A percentile compares a stretch with the other conserved stretches of the same genome.
Evolutionary conservation across 2,113 vertebrate genomes (phyloP).

Genomic region (Pteropus alecto): DNA sequence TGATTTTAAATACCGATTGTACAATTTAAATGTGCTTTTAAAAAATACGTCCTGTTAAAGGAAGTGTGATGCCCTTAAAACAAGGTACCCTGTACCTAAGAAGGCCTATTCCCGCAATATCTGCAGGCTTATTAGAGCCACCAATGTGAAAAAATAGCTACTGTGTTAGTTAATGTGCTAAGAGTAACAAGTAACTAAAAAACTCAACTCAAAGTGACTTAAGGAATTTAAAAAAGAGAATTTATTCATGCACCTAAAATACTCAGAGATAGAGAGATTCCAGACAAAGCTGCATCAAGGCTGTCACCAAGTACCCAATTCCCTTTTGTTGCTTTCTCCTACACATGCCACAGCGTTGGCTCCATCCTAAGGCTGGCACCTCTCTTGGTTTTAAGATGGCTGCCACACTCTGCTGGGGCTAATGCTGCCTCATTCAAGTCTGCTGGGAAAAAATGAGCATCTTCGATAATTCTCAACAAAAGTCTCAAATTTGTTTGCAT

Average conservation of each 20-base stretch:
- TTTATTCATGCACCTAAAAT: background rate
- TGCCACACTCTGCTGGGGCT: background rate
- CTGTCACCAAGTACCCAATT: background rate
- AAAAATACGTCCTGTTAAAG: background rate
- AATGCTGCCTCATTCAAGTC: background rate
- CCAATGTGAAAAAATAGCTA: background rate
- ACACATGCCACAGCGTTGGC: background rate
- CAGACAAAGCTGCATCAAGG: background rate
- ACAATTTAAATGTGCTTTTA: background rate
- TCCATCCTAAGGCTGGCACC: background rate
- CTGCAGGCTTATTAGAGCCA: background rate
- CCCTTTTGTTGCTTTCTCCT: background rate
- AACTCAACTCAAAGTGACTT: background rate
- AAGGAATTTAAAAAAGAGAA: background rate
- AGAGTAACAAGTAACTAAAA: background rate
- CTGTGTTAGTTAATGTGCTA: background rate
- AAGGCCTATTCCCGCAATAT: background rate
- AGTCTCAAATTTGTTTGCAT: background rate
- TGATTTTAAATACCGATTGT: background rate
- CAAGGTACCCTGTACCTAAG: background rate
- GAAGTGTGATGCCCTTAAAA: background rate
- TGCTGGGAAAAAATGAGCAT: background rate
- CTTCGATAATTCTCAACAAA: background rate
- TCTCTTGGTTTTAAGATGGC: background rate
- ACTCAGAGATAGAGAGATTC: background rate